Evolutionary conservation across 2,113 vertebrate species (phyloP).

Genomic region (Nothobranchius furzeri): DNA sequence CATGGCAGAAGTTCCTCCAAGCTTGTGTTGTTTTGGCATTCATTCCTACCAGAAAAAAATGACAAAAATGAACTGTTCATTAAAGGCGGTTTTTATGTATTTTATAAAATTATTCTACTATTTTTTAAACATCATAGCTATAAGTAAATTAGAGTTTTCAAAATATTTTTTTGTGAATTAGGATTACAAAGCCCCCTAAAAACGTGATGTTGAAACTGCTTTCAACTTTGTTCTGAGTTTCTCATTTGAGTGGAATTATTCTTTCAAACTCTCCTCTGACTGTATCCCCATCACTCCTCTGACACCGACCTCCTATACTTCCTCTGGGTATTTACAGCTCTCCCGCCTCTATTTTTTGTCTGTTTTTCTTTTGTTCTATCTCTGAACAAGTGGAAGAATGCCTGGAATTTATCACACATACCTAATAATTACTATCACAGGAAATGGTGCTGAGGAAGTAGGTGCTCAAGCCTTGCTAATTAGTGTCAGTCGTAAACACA

Average conservation of each 20-base stretch:
- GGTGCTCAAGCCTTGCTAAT: slow-evolving; percentile 68
- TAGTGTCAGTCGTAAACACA: slow-evolving; percentile 73
- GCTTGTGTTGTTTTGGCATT: too few relatives aligned
- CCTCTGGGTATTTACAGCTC: slow-evolving; percentile 22
- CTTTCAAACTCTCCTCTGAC: slow-evolving; percentile 12
- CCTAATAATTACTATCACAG: slow-evolving; percentile 80
- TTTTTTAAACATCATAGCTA: too few relatives aligned
- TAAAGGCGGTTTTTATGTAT: too few relatives aligned
- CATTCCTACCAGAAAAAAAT: too few relatives aligned
- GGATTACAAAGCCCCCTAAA: not conserved
- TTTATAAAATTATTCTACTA: too few relatives aligned
- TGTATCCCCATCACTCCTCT: slow-evolving; percentile 29
- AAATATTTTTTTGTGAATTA: not conserved
- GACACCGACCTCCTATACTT: slow-evolving; percentile 23
- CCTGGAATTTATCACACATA: slow-evolving; percentile 80
- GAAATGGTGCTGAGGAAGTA: slow-evolving; percentile 74
- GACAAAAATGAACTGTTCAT: too few relatives aligned
- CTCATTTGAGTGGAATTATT: slow-evolving; percentile 22
- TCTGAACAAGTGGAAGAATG: slow-evolving; percentile 51
- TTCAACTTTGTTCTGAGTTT: not conserved
- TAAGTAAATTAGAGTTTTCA: too few relatives aligned
- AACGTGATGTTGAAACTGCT: not conserved
- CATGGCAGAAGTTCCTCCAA: too few relatives aligned
- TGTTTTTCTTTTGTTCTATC: slow-evolving; percentile 48
- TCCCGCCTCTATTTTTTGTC: slow-evolving; percentile 17